A percentile compares a stretch with the other conserved stretches of the same genome.
phyloP scores from a whole-genome alignment of 2,888 invertebrate species.

The Epinotia bilunana region DNA sequence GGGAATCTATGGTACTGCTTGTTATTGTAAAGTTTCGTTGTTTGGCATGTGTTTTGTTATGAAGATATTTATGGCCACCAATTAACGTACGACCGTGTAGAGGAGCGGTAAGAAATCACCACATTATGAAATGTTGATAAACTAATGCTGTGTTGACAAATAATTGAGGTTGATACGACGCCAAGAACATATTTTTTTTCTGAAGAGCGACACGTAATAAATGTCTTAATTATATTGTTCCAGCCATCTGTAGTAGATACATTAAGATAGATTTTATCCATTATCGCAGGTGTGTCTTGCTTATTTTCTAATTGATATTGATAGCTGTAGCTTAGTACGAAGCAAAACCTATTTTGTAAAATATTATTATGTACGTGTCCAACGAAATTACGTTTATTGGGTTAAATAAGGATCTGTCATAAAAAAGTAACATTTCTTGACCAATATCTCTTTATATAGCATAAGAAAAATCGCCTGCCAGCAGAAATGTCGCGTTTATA shows the following conservation, averaged over 20 bases:
- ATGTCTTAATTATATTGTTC: constrained; percentile 56
- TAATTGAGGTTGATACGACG: constrained; percentile 54
- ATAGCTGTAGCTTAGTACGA: neutral
- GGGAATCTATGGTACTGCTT: constrained; percentile 46
- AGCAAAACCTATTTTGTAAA: neutral
- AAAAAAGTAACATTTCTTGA: constrained; percentile 63
- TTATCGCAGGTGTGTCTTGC: constrained; percentile 6
- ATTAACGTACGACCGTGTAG: constrained; percentile 44
- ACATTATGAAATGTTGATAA: constrained; percentile 50
- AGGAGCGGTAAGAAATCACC: constrained; percentile 41
- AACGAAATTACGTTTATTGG: constrained; percentile 40
- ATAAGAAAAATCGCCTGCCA: constrained; percentile 76
- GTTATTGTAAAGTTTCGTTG: constrained; percentile 49
- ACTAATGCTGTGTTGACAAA: constrained; percentile 52
- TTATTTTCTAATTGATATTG: constrained; percentile 24
- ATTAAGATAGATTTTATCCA: constrained; percentile 12
- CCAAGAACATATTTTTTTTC: constrained; percentile 55
- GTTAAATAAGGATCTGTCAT: constrained; percentile 43
- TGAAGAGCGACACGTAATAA: constrained; percentile 57
- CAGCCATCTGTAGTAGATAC: constrained; percentile 46
- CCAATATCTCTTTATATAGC: constrained; percentile 78
- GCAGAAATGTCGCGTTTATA: constrained; percentile 68
- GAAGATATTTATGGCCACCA: constrained; percentile 46
- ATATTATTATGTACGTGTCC: no score
- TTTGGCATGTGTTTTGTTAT: constrained; percentile 50